Conservation (phyloP, 37 sponge, comb jelly and placozoan genomes). For the Spongilla lacustris region DNA sequence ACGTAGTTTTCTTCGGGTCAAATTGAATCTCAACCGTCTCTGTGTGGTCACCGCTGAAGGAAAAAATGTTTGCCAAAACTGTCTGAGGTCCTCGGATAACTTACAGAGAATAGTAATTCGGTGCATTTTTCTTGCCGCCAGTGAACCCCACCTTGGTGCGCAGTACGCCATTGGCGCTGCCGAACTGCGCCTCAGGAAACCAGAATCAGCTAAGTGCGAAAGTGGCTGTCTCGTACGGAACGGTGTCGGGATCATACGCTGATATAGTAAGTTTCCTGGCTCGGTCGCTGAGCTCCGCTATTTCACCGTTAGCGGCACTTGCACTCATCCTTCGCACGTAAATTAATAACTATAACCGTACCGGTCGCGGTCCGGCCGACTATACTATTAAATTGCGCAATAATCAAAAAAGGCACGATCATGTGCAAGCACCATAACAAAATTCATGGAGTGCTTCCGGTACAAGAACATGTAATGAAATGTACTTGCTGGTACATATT, state of each 20-base stretch:
- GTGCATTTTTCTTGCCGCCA: slow-evolving; percentile 87
- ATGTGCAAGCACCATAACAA: no score
- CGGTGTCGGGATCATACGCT: slow-evolving; percentile 13
- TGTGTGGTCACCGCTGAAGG: slow-evolving; percentile 95
- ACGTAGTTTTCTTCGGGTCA: slow-evolving; percentile 73
- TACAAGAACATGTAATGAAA: no score
- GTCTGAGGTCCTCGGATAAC: slow-evolving; percentile 25
- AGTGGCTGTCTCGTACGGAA: slow-evolving; percentile 79
- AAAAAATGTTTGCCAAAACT: slow-evolving; percentile 69
- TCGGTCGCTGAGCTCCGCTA: background rate
- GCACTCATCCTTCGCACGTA: no score
- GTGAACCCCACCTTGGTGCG: slow-evolving; percentile 94
- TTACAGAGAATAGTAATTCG: slow-evolving; percentile 93
- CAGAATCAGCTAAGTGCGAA: slow-evolving; percentile 99
- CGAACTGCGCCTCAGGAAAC: slow-evolving; percentile 99
- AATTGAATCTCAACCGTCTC: slow-evolving; percentile 89
- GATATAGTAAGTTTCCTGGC: background rate
- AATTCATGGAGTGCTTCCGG: no score
- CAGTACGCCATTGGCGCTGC: slow-evolving; percentile 90
- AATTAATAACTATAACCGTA: no score
- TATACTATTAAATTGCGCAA: no score
- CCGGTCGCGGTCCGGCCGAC: no score
- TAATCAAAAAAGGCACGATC: no score
- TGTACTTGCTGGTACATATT: no score
- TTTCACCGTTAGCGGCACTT: background rate